Conservation (phyloP, 37 sponge, comb jelly and placozoan genomes). For the Lycopodina hypogea region DNA sequence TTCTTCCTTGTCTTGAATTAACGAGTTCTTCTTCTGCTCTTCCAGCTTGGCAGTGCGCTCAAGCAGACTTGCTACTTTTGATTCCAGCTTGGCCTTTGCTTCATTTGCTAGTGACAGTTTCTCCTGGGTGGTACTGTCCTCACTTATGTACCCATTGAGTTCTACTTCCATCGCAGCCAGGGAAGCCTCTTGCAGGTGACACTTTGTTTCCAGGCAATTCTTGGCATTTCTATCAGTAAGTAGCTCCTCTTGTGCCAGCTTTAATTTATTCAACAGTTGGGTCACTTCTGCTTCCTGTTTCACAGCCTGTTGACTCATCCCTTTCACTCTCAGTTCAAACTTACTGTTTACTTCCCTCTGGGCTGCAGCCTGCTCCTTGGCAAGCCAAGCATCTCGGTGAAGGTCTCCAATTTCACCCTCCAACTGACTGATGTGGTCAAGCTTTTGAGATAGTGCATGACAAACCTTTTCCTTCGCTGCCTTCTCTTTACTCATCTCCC, state of each 20-base stretch:
- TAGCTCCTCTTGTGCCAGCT: neutral
- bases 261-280: neutral
- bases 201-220: neutral
- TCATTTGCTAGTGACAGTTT: too few species aligned
- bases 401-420: too few species aligned
- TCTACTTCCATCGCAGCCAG: too few species aligned
- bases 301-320: neutral
- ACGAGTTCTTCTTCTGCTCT: neutral
- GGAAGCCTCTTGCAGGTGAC: neutral
- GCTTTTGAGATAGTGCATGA: too few species aligned
- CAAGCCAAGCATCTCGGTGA: too few species aligned
- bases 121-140: too few species aligned
- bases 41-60: neutral
- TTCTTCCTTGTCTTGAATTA: conserved; percentile 1
- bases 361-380: neutral
- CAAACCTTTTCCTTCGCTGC: neutral
- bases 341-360: neutral
- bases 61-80: too few species aligned
- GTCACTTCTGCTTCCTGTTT: neutral
- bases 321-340: neutral
- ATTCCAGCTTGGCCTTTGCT: too few species aligned
- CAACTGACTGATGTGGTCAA: too few species aligned
- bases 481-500: neutral
- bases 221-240: neutral
- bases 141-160: too few species aligned